Evolutionary conservation across 2,113 vertebrate species (phyloP), one percentile per base, ranked within the genome.

Genomic region (Pseudorectes ferrugineus): DNA sequence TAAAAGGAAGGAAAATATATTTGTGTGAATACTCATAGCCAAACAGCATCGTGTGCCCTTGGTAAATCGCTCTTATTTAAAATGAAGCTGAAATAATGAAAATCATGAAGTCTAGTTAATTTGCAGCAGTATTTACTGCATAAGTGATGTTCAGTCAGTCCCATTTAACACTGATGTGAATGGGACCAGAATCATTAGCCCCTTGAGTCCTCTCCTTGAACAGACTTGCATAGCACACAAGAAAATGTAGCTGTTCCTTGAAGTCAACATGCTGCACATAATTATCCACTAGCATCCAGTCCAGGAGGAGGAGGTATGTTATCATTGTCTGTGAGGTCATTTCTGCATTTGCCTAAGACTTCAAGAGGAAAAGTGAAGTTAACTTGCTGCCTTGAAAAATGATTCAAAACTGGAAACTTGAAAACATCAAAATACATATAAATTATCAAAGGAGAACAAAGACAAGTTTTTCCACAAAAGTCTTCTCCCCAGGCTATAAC

Each of bases 381-480:
- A 93, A 86, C 81, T 95, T 83, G 31, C 81, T 93, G 95, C 81
- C 87, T 97, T 95, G 90, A 94, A 96, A 98, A 94, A 96, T 88
- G 83, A 91, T 95, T 95, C 90, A 96, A 97, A 98, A 96, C 92
- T 96, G 89, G 92, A 95, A 97, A 97, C 96, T 97, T 95, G 96
- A 97, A 96, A 96, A 95, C 95, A 95, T 97, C 96, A 96, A 97
- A 97, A 97, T 97, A 97, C 80, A 95, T 97, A 95, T 78, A 97
- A 98, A 98, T 97, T 98, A 98, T 96, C 97, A 97, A 97, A 98
- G 97, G 98, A 98, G 97, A 98, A 98, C 96, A 98, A 98, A 98
- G 98, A 97, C 95, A 95, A 97, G 87, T 97, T 97, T 98, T 97
- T 97, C 93, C 76, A 96, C 95, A 94, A 93, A 98, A 98, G 93